Percentiles rank a stretch among this genome's conserved stretches.
These are phyloP conservation scores for Drosophila setosimentum DNA, from an alignment of 2,888 invertebrate species.

Conservation along the genomic window DNA sequence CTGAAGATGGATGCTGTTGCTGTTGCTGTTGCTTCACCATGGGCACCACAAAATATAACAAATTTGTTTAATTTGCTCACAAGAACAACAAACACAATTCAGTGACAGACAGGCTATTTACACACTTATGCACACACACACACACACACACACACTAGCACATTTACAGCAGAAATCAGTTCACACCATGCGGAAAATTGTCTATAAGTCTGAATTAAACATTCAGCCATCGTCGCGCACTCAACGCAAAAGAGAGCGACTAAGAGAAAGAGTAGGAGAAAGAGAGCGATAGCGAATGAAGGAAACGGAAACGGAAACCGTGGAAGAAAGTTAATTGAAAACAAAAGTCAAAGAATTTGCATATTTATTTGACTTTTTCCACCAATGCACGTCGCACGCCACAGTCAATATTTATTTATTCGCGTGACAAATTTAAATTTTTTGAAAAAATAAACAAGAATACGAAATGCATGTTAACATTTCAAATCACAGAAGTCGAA, in stretches of 20 bases:
- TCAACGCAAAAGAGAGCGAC: conserved; percentile 24
- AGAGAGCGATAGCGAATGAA: conserved; percentile 8
- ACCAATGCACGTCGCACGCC: conserved; percentile 49
- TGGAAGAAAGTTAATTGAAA: conserved; percentile 77
- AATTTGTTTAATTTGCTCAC: conserved; percentile 63
- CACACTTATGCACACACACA: conserved; percentile 4
- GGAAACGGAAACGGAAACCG: conserved; percentile 26
- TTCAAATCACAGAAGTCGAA: accelerated
- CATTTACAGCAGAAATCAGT: conserved; percentile 23
- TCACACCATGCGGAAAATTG: conserved; percentile 59
- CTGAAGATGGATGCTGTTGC: conserved; percentile 4
- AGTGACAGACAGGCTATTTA: conserved; percentile 14
- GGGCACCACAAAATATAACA: conserved; percentile 48
- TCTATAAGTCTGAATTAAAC: conserved; percentile 52
- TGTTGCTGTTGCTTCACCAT: background rate
- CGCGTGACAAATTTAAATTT: conserved; percentile 66
- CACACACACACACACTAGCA: background rate
- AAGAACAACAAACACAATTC: conserved; percentile 10
- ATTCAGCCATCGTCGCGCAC: conserved; percentile 53
- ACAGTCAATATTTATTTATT: conserved; percentile 77
- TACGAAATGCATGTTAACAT: background rate
- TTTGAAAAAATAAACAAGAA: conserved; percentile 40
- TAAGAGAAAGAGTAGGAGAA: conserved; percentile 8
- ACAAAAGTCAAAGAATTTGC: conserved; percentile 80
- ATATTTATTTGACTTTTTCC: conserved; percentile 70